These are phyloP conservation scores for Prosopocoilus inquinatus DNA, from an alignment of 2,888 invertebrate species.

Conservation along the genomic window DNA sequence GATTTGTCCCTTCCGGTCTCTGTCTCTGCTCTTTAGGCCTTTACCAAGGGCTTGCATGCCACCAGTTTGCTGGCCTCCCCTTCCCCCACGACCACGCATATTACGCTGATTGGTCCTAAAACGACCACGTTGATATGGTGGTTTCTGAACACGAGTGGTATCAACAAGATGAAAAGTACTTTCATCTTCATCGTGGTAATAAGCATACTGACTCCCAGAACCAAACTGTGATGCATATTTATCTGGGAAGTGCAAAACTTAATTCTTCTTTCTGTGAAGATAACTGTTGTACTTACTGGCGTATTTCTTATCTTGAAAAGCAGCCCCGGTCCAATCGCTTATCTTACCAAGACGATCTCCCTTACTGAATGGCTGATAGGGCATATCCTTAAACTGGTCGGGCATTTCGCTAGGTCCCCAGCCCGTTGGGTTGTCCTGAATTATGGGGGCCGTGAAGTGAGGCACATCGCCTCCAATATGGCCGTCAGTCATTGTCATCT, in stretches of 20 bases:
- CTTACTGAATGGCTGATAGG: slow-evolving; percentile 99
- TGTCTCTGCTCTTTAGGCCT: slow-evolving; percentile 74
- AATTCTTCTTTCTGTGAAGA: neutral
- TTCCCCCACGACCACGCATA: slow-evolving; percentile 63
- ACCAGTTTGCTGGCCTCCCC: slow-evolving; percentile 67
- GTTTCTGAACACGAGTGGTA: slow-evolving; percentile 84
- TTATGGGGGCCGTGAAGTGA: slow-evolving; percentile 64
- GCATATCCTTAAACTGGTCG: slow-evolving; percentile 93
- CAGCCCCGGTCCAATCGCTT: slow-evolving; percentile 96
- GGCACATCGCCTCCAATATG: slow-evolving; percentile 57
- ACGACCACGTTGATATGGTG: slow-evolving; percentile 89
- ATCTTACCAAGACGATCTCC: slow-evolving; percentile 98
- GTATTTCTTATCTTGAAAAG: slow-evolving; percentile 90
- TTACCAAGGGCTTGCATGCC: slow-evolving; percentile 83
- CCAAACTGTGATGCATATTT: slow-evolving; percentile 92
- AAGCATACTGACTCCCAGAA: slow-evolving; percentile 92
- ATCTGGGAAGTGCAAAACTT: slow-evolving; percentile 53
- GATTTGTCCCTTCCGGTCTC: slow-evolving; percentile 68
- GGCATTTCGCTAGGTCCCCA: slow-evolving; percentile 98
- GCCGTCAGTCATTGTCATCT: slow-evolving; percentile 40
- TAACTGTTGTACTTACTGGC: slow-evolving; percentile 62
- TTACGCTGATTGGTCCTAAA: slow-evolving; percentile 80
- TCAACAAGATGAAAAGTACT: slow-evolving; percentile 98
- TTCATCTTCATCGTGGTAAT: slow-evolving; percentile 98
- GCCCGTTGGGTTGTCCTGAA: slow-evolving; percentile 84